These are phyloP conservation scores for Amiota minor DNA, from an alignment of 2,888 invertebrate genomes.

Conservation along the genomic window DNA sequence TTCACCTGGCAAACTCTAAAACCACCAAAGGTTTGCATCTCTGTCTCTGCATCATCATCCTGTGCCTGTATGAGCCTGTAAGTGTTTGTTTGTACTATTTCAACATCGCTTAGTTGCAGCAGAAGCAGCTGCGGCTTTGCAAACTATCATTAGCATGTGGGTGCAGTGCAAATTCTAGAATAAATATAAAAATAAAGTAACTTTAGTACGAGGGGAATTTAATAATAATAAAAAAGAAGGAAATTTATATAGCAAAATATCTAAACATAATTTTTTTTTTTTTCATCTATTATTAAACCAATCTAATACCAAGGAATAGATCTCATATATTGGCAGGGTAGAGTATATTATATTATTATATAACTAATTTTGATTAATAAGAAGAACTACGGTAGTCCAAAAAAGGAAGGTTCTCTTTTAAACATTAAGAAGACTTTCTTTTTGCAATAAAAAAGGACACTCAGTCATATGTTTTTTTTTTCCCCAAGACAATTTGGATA, in stretches of 20 bases:
- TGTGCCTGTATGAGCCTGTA: not conserved
- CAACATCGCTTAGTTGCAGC: not conserved
- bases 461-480: not conserved
- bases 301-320: no score
- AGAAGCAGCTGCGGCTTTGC: conserved; percentile 32
- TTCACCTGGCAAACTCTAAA: not conserved
- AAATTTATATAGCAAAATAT: conserved; percentile 13
- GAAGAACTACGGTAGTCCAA: no score
- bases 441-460: no score
- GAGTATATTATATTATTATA: no score
- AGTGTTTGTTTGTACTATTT: not conserved
- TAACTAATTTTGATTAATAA: no score
- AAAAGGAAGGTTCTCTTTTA: no score
- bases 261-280: not conserved
- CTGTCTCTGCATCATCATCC: not conserved
- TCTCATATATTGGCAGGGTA: no score
- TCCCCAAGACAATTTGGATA: not conserved
- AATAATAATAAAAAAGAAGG: not conserved
- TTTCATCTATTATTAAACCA: no score
- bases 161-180: conserved; percentile 10
- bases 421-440: no score
- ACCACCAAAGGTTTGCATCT: not conserved
- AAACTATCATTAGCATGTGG: conserved; percentile 57
- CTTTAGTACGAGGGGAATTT: not conserved
- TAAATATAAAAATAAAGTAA: not conserved